Conservation (phyloP, 2,113 vertebrate species). For the Rattus rattus region DNA sequence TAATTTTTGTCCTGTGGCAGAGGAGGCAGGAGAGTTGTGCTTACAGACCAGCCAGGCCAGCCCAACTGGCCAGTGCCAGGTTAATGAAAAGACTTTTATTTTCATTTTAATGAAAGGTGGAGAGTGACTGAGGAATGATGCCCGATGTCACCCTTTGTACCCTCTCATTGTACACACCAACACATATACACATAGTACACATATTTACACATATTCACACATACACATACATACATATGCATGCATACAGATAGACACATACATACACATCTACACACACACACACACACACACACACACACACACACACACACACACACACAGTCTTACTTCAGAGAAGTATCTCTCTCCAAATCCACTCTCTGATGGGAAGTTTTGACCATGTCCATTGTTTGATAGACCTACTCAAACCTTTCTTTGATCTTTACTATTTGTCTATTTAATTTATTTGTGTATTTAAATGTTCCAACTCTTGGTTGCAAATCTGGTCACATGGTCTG, state of each 20-base stretch:
- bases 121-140: neutral
- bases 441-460: neutral
- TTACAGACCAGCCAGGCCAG: neutral
- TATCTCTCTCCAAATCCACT: neutral
- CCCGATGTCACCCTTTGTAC: neutral
- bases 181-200: neutral
- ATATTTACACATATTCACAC: neutral
- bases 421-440: neutral
- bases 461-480: neutral
- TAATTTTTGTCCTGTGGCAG: too few species aligned
- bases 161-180: neutral
- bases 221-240: neutral
- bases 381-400: neutral
- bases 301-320: neutral
- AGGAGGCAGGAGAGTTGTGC: neutral
- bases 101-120: neutral
- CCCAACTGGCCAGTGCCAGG: neutral
- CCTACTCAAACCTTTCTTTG: neutral
- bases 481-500: neutral
- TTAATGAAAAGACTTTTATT: neutral
- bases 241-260: neutral
- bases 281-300: neutral
- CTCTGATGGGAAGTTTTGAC: neutral
- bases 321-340: neutral
- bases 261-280: neutral